Evolutionary conservation across 2,113 vertebrate genomes (phyloP), one percentile per base, ranked within the genome.

Genomic region (Scortum barcoo): DNA sequence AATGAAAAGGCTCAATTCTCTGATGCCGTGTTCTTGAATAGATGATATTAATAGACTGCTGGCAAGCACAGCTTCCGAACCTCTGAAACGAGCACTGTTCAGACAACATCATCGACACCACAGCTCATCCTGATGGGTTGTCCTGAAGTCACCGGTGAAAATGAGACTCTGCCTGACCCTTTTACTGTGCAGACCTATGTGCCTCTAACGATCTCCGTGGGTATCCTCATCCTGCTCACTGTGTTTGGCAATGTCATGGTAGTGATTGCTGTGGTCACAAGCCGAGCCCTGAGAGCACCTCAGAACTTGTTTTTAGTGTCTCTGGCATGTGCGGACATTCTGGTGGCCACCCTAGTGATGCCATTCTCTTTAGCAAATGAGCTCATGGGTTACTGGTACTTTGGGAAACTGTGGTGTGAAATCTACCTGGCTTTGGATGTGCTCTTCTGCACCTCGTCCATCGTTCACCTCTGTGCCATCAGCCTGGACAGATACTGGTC

Each of bases 401-500:
- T 99, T 0, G 97, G 97, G 33, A 95, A 94, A 81, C 95, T 95
- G 20, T 99, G 97, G 97, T 99, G 97, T 26, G 97, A 97, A 85
- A 97, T 98, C 89, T 96, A 98, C 94, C 86, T 97, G 93, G 97
- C 97, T 63, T 88, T 99, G 86, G 97, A 99, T 51, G 97, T 99
- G 67, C 95, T 99, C 12, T 99, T 99, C 91, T 99, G 97, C 94
- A 99, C 97, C 42, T 98, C 97, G 86, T 94, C 94, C n/a, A 94
- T 94, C 24, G 86, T 93, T 46, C 93, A 94, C 73, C 86, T 94
- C 85, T 98, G 97, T 36, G 96, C 97, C 87, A 99, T 99, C 93
- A 98, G 97, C 93, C 87, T 99, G 88, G 97, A 99, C 91, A 95
- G 97, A 7, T 99, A 97, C 95, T 99, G 97, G 97, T 99, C 97